Conservation (phyloP, 2,797 vertebrate genomes). For the Lacerta viridis region DNA sequence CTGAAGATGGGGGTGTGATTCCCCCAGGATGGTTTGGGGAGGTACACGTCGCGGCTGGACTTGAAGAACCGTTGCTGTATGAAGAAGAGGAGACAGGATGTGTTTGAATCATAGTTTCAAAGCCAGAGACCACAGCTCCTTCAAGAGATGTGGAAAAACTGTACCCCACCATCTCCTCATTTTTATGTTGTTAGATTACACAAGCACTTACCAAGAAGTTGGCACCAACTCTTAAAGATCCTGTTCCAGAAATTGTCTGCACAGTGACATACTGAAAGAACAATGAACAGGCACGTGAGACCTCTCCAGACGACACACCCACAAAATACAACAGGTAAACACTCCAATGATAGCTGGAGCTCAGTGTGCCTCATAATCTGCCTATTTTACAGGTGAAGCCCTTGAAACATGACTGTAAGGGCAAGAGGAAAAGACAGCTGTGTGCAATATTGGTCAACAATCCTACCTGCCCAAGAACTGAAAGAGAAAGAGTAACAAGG, state of each 20-base stretch:
- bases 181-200: neutral
- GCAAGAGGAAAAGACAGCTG: neutral
- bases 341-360: no score
- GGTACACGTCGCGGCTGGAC: constrained; percentile 88
- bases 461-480: neutral
- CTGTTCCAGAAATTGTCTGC: constrained; percentile 97
- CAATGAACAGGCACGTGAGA: constrained; percentile 2
- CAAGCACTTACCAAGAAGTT: constrained; percentile 90
- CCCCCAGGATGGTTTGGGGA: constrained; percentile 97
- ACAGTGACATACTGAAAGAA: constrained; percentile 90
- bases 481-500: neutral
- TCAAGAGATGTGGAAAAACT: neutral
- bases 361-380: neutral
- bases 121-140: neutral
- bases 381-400: neutral
- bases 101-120: neutral
- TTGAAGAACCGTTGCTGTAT: constrained; percentile 93
- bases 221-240: constrained; percentile 92
- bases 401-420: neutral
- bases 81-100: constrained; percentile 17
- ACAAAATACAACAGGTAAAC: no score
- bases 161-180: fast-evolving
- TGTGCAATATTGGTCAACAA: neutral
- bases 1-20: constrained; percentile 99
- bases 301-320: neutral